Evolutionary conservation across 2,888 invertebrate species (phyloP).

Genomic region (Drosophila multiciliata): DNA sequence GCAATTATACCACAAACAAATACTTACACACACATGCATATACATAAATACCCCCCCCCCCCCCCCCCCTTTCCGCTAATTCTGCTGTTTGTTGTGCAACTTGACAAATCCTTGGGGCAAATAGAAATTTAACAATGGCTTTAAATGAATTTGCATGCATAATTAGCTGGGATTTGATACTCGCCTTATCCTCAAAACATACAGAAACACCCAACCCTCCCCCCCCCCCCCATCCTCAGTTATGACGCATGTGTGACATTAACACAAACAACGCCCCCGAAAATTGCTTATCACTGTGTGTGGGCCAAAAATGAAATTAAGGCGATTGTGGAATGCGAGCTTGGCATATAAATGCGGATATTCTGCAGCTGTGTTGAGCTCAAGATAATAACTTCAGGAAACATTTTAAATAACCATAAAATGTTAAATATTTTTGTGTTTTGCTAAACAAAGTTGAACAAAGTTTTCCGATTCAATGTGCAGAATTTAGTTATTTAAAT

Average conservation of each 20-base stretch:
- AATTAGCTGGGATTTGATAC: slow-evolving; percentile 59
- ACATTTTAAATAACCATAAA: not conserved
- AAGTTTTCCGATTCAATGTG: not conserved
- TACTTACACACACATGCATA: slow-evolving; percentile 1
- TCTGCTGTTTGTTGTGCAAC: slow-evolving; percentile 14
- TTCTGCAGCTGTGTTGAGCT: slow-evolving; percentile 20
- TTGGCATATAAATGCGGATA: slow-evolving; percentile 29
- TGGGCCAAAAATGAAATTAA: slow-evolving; percentile 39
- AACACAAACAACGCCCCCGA: slow-evolving; percentile 41
- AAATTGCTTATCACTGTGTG: slow-evolving; percentile 51
- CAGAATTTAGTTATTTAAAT: not conserved
- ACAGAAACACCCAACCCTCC: not conserved
- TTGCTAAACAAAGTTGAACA: not conserved
- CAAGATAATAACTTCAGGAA: not conserved
- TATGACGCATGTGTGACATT: slow-evolving; percentile 72
- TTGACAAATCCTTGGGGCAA: slow-evolving; percentile 49
- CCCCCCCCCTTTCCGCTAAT: not conserved
- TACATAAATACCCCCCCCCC: not conserved
- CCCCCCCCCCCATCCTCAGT: slow-evolving; percentile 16
- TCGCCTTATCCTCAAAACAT: not conserved
- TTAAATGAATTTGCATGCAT: slow-evolving; percentile 72
- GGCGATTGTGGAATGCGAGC: slow-evolving; percentile 27
- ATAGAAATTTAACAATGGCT: slow-evolving; percentile 59
- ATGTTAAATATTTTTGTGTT: not conserved
- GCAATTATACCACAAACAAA: not conserved